Evolutionary conservation across 2,888 invertebrate genomes (phyloP).

Genomic region (Limnephilus auricula): DNA sequence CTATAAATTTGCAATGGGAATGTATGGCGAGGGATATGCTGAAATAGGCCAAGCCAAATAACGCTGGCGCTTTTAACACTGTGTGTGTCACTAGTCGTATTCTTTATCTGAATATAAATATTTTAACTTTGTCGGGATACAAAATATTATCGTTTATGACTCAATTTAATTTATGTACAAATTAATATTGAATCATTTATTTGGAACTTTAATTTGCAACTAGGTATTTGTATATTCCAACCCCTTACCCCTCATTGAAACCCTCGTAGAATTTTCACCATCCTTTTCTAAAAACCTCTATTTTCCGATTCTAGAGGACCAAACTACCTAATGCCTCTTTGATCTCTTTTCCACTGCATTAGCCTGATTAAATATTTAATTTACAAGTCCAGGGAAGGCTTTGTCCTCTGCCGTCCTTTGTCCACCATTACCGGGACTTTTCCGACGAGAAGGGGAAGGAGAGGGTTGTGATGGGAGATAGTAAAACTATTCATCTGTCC

Average conservation of each 20-base stretch:
- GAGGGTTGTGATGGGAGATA: neutral
- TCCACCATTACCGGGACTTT: neutral
- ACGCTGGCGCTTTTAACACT: no score
- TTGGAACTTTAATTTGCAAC: no score
- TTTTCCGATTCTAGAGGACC: neutral
- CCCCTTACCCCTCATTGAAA: neutral
- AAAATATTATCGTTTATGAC: no score
- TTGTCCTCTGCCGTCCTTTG: neutral
- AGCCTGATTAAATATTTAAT: neutral
- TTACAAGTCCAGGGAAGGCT: neutral
- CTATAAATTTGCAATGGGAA: no score
- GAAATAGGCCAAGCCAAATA: no score
- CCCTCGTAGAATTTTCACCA: neutral
- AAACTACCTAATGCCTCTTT: neutral
- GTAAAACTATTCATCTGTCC: neutral
- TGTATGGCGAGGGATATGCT: no score
- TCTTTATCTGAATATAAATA: no score
- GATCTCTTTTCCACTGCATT: neutral
- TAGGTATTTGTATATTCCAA: no score
- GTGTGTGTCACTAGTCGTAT: no score
- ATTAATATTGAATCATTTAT: no score
- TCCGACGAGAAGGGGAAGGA: neutral
- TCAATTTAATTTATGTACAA: no score
- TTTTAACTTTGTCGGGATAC: no score
- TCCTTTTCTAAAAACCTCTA: neutral